Evolutionary conservation across 1,140 invertebrate species (phyloP).

Genomic region (Araneus ventricosus): DNA sequence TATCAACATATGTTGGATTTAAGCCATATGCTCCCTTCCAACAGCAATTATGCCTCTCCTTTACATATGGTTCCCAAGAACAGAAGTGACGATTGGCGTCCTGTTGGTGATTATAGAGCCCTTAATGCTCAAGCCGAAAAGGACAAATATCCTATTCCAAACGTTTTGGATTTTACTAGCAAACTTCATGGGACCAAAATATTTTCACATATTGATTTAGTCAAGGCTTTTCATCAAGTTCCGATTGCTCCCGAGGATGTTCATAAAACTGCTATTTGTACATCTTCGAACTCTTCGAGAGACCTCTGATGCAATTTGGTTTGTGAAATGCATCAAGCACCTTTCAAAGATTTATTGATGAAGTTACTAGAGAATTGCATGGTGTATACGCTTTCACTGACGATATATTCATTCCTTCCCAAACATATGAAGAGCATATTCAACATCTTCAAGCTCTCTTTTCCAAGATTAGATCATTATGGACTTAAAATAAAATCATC

Average conservation of each 20-base stretch:
- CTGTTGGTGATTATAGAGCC: constrained; percentile 69
- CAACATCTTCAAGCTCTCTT: no score
- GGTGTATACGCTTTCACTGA: no score
- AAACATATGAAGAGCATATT: no score
- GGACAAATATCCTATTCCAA: constrained; percentile 71
- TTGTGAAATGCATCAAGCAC: constrained; percentile 77
- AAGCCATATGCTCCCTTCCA: constrained; percentile 76
- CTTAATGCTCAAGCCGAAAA: constrained; percentile 69
- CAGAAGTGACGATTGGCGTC: constrained; percentile 62
- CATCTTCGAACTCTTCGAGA: constrained; percentile 77
- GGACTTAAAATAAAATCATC: no score
- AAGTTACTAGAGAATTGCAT: no score
- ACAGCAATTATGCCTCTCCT: constrained; percentile 75
- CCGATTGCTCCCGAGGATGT: constrained; percentile 45
- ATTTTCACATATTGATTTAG: constrained; percentile 76
- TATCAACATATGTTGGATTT: constrained; percentile 67
- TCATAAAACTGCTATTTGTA: constrained; percentile 76
- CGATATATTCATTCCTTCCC: no score
- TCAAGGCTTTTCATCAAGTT: constrained; percentile 76
- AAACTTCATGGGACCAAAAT: constrained; percentile 55
- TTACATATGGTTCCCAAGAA: constrained; percentile 77
- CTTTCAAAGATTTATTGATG: no score
- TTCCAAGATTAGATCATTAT: no score
- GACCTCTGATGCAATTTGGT: constrained; percentile 77
- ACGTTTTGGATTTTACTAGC: constrained; percentile 75